phyloP scores from a whole-genome alignment of 1,140 invertebrate species.

The Formica selysi region DNA sequence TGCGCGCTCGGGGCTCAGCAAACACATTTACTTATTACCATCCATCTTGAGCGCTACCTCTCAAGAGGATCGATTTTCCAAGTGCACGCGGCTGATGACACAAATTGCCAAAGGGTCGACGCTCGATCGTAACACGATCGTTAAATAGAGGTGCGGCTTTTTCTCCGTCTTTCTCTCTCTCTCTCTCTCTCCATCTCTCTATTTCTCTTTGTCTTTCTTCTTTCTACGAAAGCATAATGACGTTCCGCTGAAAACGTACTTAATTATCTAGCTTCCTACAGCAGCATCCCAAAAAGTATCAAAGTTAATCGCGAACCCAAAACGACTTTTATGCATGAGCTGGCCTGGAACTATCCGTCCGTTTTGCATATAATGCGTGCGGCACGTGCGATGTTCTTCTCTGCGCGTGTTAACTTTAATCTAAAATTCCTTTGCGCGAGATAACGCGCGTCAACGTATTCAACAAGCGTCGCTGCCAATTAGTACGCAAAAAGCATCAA shows the following conservation, averaged over 20 bases:
- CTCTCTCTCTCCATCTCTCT: too few relatives aligned
- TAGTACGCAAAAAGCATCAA: conserved; percentile 20
- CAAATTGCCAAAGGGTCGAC: conserved; percentile 77
- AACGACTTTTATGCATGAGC: conserved; percentile 52
- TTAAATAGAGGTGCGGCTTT: conserved; percentile 71
- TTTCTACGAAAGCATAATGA: neutral
- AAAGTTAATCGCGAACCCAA: conserved; percentile 36
- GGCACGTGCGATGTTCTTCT: conserved; percentile 5
- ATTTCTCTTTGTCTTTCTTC: neutral
- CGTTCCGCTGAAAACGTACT: conserved; percentile 13
- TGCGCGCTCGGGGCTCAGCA: conserved; percentile 81
- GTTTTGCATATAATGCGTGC: conserved; percentile 43
- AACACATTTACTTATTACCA: conserved; percentile 86
- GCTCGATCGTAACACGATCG: conserved; percentile 75
- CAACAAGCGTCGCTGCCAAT: conserved; percentile 37
- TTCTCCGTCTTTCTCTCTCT: neutral
- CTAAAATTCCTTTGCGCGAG: conserved; percentile 43
- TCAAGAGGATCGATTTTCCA: conserved; percentile 83
- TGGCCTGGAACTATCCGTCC: conserved; percentile 6
- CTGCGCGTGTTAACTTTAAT: conserved; percentile 45
- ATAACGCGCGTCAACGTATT: conserved; percentile 45
- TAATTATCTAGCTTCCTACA: conserved; percentile 29
- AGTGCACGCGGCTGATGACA: conserved; percentile 79
- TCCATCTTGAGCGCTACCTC: conserved; percentile 82
- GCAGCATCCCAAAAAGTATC: conserved; percentile 5